These are phyloP conservation scores for Scolopax bukidnonensis DNA, from an alignment of 2,797 vertebrate genomes.

Conservation along the genomic window DNA sequence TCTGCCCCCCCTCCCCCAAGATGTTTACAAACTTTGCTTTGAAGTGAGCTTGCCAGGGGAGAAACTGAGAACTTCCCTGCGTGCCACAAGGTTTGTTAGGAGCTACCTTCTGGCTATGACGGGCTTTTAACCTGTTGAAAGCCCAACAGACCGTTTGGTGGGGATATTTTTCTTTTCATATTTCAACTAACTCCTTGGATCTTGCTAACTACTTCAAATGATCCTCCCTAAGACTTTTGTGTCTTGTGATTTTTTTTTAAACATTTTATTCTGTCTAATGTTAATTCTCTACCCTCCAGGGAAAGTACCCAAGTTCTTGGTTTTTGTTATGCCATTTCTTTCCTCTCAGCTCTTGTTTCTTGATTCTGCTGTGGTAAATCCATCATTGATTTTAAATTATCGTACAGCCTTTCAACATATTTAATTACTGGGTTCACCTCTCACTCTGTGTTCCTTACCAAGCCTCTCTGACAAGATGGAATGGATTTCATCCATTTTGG, in stretches of 20 bases:
- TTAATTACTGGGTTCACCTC: background rate
- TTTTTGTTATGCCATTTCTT: background rate
- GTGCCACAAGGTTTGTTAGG: background rate
- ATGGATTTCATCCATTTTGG: background rate
- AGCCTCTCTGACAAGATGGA: background rate
- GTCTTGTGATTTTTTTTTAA: background rate
- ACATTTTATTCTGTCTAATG: background rate
- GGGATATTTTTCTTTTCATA: background rate
- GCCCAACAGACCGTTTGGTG: background rate
- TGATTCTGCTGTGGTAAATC: background rate
- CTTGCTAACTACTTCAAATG: background rate
- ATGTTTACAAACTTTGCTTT: slow-evolving; percentile 14
- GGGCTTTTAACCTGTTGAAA: slow-evolving; percentile 8
- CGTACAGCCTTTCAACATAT: background rate
- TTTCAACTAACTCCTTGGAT: background rate
- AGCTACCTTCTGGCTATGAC: background rate
- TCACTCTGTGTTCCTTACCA: background rate
- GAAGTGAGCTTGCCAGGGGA: background rate
- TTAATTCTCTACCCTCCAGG: background rate
- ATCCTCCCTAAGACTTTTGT: background rate
- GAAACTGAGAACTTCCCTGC: slow-evolving; percentile 6
- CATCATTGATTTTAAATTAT: background rate
- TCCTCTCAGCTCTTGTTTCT: background rate
- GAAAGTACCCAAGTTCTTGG: background rate
- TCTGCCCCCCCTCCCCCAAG: background rate